These are phyloP conservation scores for Bucorvus abyssinicus DNA, from an alignment of 2,797 vertebrate genomes.

Conservation along the genomic window DNA sequence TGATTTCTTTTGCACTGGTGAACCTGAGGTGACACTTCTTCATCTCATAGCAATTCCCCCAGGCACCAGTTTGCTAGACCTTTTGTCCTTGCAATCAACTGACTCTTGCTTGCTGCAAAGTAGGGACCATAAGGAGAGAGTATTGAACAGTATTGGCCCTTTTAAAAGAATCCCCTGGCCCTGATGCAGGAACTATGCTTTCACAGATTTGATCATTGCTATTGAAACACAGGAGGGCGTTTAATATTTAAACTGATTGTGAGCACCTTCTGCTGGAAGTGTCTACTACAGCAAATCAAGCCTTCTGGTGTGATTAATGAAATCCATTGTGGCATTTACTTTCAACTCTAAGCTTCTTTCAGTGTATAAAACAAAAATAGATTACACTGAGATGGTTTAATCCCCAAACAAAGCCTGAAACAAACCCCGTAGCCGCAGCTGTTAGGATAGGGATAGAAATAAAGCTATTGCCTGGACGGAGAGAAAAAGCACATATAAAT, in stretches of 20 bases:
- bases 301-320: constrained; percentile 50
- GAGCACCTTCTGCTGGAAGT: constrained; percentile 59
- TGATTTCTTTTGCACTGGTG: neutral
- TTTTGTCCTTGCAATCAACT: neutral
- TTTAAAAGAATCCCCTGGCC: neutral
- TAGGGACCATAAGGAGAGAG: neutral
- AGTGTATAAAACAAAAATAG: constrained; percentile 41
- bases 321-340: constrained; percentile 40
- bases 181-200: rapidly evolving
- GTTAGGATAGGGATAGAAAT: neutral
- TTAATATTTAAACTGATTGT: constrained; percentile 45
- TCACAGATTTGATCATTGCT: neutral
- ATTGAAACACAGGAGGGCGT: constrained; percentile 13
- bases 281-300: constrained; percentile 36
- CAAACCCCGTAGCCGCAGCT: constrained; percentile 21
- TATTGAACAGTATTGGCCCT: neutral
- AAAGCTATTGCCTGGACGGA: neutral
- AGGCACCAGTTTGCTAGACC: neutral
- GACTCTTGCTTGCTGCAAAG: neutral
- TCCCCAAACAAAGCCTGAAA: constrained; percentile 42
- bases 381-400: constrained; percentile 55
- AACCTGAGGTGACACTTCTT: neutral
- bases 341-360: constrained; percentile 46
- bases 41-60: neutral
- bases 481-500: neutral